A percentile compares a stretch with the other conserved stretches of the same genome.
phyloP scores from a whole-genome alignment of 2,888 invertebrate species.

The Cyaniris semiargus region DNA sequence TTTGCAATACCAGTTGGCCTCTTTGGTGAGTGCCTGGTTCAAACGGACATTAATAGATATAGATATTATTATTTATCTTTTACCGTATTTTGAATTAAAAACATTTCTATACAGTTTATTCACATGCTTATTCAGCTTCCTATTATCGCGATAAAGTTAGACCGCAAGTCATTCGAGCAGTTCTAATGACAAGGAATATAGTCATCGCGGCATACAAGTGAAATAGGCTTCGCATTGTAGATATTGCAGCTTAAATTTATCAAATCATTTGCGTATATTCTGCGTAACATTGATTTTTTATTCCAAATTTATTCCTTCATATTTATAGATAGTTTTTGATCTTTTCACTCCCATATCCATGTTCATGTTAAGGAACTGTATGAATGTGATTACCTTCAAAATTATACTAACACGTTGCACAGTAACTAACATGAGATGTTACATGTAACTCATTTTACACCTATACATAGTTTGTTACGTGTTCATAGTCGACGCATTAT shows the following conservation, averaged over 20 bases:
- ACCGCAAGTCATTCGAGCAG: conserved; percentile 30
- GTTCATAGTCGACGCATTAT: background rate
- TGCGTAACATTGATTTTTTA: background rate
- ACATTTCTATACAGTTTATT: conserved; percentile 40
- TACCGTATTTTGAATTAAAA: conserved; percentile 40
- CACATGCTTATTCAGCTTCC: conserved; percentile 67
- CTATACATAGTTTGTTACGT: conserved; percentile 8
- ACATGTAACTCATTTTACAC: conserved; percentile 7
- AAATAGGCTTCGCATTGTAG: conserved; percentile 22
- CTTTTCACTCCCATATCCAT: background rate
- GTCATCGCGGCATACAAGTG: background rate
- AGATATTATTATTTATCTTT: conserved; percentile 51
- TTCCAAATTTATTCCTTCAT: background rate
- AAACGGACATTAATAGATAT: conserved; percentile 50
- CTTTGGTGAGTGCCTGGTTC: conserved; percentile 74
- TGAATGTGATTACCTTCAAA: background rate
- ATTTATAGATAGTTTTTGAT: background rate
- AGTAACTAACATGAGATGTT: conserved; percentile 15
- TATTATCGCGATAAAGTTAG: conserved; percentile 40
- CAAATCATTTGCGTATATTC: conserved; percentile 12
- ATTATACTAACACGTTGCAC: conserved; percentile 19
- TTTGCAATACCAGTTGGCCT: conserved; percentile 79
- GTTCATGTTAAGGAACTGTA: background rate
- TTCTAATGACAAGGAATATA: conserved; percentile 24
- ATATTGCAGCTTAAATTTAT: conserved; percentile 11